These are phyloP conservation scores for Nephrotoma guestfalica DNA, from an alignment of 2,888 invertebrate species.

Conservation along the genomic window DNA sequence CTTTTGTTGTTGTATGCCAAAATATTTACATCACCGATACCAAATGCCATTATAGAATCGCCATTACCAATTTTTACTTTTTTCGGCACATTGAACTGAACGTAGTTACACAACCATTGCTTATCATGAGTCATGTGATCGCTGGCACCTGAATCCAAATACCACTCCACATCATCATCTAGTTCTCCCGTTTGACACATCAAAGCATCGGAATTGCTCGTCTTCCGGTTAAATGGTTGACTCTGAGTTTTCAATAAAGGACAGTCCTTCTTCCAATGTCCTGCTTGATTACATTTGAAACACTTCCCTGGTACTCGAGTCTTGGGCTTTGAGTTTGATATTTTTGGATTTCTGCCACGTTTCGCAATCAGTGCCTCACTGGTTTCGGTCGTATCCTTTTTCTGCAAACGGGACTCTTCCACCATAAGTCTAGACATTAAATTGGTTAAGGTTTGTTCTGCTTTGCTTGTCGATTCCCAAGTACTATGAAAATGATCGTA, in stretches of 20 bases:
- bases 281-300: slow-evolving; percentile 13
- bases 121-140: slow-evolving; percentile 13
- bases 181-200: neutral
- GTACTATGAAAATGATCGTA: no score
- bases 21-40: slow-evolving; percentile 12
- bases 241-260: slow-evolving; percentile 7
- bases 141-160: slow-evolving; percentile 14
- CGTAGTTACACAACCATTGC: neutral
- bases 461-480: slow-evolving; percentile 15
- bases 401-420: slow-evolving; percentile 10
- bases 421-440: slow-evolving; percentile 10
- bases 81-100: no score
- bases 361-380: neutral
- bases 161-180: slow-evolving; percentile 8
- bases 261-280: slow-evolving; percentile 15
- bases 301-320: slow-evolving; percentile 8
- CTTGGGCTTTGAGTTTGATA: neutral
- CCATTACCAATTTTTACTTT: slow-evolving; percentile 13
- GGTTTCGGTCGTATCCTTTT: slow-evolving; percentile 12
- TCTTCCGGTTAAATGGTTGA: neutral
- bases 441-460: slow-evolving; percentile 15
- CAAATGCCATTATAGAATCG: slow-evolving; percentile 9
- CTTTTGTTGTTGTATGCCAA: slow-evolving; percentile 8
- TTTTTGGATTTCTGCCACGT: neutral
- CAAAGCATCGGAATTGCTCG: neutral